Base-by-base conservation (phyloP, 1,140 invertebrate species). In the Drosophila athabasca region DNA sequence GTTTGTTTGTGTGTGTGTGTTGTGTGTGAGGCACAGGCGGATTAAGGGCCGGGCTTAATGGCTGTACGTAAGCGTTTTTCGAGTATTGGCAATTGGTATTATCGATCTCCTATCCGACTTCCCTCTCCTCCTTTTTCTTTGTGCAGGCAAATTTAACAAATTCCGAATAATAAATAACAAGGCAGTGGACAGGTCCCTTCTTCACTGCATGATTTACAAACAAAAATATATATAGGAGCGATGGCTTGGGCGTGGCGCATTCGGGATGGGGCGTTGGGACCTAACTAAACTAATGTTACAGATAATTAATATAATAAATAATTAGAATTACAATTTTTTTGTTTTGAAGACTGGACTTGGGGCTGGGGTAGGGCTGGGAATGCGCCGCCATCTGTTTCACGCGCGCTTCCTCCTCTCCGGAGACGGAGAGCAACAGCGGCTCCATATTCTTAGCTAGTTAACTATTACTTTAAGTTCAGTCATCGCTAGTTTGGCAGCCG, bases 391-490 rank as follows among this genome's bases (percentile, higher is more conserved):
- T n/a, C 31, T 35, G 9, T 39, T 39, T 39, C 35, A 39, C 35
- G 35, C 35, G 35, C n/a, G 29, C 62, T 55, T 17, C 41, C 19
- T 58, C 15, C 53, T 29, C 35, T 39, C 35, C 35, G 35, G 35
- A 13, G 9, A 39, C 11, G 35, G 35, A 39, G 35, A 55, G 45
- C 44, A 24, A 29, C 31, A 39, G 43, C 22, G 46, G 50, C 49
- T 26, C 29, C 62, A 41, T 50, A 41, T 8, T 77, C 76, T 80
- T 69, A 58, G 67, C 79, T 83, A 83, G 58, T 82, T 88, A 67
- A 88, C 79, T 82, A 62, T 87, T 82, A 80, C 62, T 62, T 87
- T 79, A 76, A 68, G 65, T 79, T 88, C 79, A 88, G 84, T 83
- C 79, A 62, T 81, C 57, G 70, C 67, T 70, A 69, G 65, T 70